Percentiles rank a stretch among this genome's conserved stretches.
Conservation (phyloP, 2,888 invertebrate species). For the Himalopsyche kuldschensis region DNA sequence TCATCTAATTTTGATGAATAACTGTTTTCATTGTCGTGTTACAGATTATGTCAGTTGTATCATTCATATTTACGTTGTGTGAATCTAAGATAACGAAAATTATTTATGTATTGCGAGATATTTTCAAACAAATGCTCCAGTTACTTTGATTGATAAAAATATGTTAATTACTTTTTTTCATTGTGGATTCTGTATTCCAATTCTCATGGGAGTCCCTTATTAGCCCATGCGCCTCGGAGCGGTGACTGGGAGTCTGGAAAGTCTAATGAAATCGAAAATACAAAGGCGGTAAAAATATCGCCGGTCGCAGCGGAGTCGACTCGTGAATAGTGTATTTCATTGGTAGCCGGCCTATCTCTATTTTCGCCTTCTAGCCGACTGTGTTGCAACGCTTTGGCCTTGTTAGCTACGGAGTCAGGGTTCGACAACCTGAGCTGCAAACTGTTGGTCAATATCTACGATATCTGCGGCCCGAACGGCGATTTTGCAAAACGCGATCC, state of each 20-base stretch:
- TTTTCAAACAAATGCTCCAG: too few species aligned
- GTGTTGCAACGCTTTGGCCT: background rate
- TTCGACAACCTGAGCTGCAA: background rate
- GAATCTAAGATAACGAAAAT: too few species aligned
- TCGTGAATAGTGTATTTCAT: background rate
- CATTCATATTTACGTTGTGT: too few species aligned
- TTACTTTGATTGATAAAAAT: too few species aligned
- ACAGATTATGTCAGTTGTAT: too few species aligned
- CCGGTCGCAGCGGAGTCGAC: background rate
- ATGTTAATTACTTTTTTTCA: too few species aligned
- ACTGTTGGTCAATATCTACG: background rate
- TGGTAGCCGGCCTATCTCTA: background rate
- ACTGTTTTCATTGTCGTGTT: too few species aligned
- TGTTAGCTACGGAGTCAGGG: background rate
- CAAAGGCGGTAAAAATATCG: background rate
- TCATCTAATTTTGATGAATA: too few species aligned
- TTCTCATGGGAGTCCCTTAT: background rate
- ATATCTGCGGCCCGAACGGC: background rate
- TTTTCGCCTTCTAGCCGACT: slow-evolving; percentile 1
- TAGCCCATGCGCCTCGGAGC: background rate
- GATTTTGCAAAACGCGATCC: background rate
- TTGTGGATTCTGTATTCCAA: too few species aligned
- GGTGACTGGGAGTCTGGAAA: background rate
- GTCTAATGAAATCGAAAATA: background rate
- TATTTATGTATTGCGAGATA: too few species aligned